phyloP scores from a whole-genome alignment of 2,888 invertebrate species.

The Epistrophe eligans region DNA sequence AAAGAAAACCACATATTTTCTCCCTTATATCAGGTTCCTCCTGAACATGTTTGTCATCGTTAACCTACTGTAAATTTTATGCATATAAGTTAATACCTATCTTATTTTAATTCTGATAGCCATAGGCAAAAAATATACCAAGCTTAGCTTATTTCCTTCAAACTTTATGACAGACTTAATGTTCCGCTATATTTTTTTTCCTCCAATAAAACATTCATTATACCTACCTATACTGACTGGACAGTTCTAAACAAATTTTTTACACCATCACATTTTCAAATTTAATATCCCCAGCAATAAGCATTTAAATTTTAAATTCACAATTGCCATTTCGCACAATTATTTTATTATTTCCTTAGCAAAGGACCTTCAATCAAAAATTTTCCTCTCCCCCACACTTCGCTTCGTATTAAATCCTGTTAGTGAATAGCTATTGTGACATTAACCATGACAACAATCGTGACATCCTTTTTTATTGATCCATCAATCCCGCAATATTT shows the following conservation, averaged over 20 bases:
- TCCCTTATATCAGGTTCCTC: too few relatives aligned
- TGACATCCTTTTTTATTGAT: slow-evolving; percentile 72
- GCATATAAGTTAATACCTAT: too few relatives aligned
- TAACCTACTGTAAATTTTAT: too few relatives aligned
- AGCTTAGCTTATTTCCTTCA: neutral
- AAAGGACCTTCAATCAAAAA: slow-evolving; percentile 27
- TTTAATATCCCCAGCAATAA: slow-evolving; percentile 26
- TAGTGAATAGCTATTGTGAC: slow-evolving; percentile 51
- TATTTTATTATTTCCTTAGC: neutral
- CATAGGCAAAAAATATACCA: neutral
- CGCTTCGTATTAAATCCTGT: slow-evolving; percentile 18
- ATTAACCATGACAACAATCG: slow-evolving; percentile 68
- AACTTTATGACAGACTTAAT: neutral
- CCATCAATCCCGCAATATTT: slow-evolving; percentile 68
- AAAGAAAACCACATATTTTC: too few relatives aligned
- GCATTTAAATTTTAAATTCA: slow-evolving; percentile 25
- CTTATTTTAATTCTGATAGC: too few relatives aligned
- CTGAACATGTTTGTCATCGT: too few relatives aligned
- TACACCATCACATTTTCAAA: slow-evolving; percentile 23
- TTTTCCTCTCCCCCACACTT: neutral
- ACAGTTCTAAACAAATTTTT: slow-evolving; percentile 15
- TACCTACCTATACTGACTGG: too few relatives aligned
- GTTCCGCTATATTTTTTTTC: neutral
- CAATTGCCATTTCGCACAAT: slow-evolving; percentile 11
- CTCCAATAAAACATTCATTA: slow-evolving; percentile 10